Percentiles rank a stretch among this genome's conserved stretches.
These are phyloP conservation scores for Microcebus tavaratra DNA, from an alignment of 2,113 vertebrate genomes.

Conservation along the genomic window DNA sequence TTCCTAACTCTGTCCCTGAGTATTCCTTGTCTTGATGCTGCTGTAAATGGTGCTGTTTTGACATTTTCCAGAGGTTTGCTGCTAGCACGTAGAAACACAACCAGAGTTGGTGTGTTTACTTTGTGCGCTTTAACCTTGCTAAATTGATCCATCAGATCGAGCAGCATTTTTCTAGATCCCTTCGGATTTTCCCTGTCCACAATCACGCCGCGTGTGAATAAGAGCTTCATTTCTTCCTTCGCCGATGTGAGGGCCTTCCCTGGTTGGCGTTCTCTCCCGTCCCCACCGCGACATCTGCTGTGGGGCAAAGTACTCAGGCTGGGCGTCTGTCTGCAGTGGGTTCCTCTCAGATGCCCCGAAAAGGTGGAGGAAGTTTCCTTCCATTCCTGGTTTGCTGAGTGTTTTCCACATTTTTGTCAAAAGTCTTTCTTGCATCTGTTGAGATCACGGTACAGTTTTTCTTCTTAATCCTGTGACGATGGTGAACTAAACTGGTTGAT, in stretches of 20 bases:
- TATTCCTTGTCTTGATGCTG: neutral
- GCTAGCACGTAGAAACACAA: rapidly evolving
- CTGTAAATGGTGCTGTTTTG: neutral
- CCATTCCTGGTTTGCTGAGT: neutral
- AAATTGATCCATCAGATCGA: neutral
- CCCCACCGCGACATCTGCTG: neutral
- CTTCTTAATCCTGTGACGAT: neutral
- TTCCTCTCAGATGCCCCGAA: neutral
- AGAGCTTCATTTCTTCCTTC: no score
- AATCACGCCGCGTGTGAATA: neutral
- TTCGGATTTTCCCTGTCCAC: neutral
- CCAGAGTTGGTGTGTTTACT: rapidly evolving
- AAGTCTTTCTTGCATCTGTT: neutral
- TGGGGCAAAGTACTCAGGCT: neutral
- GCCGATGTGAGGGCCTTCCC: neutral
- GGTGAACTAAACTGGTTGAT: neutral
- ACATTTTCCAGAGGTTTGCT: neutral
- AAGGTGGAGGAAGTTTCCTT: neutral
- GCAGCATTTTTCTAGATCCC: neutral
- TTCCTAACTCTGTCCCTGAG: neutral
- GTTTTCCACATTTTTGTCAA: neutral
- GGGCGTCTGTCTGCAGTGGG: rapidly evolving
- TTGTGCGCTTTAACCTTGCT: neutral
- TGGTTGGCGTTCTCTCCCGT: neutral
- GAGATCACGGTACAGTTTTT: neutral